Conservation (phyloP, 2,797 vertebrate genomes). For the Remorina albescens region DNA sequence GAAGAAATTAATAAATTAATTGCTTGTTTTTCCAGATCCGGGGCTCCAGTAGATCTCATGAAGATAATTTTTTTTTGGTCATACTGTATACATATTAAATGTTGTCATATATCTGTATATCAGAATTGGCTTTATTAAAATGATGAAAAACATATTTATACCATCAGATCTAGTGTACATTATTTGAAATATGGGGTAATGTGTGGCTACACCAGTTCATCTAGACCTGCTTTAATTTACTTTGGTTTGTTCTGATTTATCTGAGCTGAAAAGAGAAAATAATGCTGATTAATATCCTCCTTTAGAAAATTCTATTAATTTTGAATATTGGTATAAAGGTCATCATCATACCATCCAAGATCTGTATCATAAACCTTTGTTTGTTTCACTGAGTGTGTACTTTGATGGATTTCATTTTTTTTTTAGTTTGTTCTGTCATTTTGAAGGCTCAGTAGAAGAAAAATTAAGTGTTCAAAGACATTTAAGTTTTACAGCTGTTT, state of each 20-base stretch:
- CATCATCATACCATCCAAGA: not conserved
- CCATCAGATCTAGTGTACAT: not conserved
- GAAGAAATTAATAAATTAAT: constrained; percentile 19
- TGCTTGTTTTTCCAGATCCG: constrained; percentile 36
- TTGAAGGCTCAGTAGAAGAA: too few species aligned
- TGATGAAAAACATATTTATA: constrained; percentile 24
- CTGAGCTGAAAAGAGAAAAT: not conserved
- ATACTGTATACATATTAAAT: constrained; percentile 74
- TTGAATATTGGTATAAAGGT: too few species aligned
- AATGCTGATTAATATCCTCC: not conserved
- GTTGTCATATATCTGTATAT: constrained; percentile 68
- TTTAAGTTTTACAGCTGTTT: too few species aligned
- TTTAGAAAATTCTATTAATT: not conserved
- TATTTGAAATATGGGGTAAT: not conserved
- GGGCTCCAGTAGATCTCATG: constrained; percentile 50
- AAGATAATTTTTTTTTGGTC: constrained; percentile 41
- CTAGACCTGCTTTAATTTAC: not conserved
- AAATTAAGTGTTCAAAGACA: too few species aligned
- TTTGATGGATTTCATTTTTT: not conserved
- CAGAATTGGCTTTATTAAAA: constrained; percentile 67
- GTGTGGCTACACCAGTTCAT: not conserved
- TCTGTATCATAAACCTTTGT: not conserved
- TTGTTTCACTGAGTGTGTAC: too few species aligned
- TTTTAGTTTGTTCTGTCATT: too few species aligned
- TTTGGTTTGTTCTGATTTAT: too few species aligned